Evolutionary conservation across 2,113 vertebrate species (phyloP).

Genomic region (Pleuronectes platessa): DNA sequence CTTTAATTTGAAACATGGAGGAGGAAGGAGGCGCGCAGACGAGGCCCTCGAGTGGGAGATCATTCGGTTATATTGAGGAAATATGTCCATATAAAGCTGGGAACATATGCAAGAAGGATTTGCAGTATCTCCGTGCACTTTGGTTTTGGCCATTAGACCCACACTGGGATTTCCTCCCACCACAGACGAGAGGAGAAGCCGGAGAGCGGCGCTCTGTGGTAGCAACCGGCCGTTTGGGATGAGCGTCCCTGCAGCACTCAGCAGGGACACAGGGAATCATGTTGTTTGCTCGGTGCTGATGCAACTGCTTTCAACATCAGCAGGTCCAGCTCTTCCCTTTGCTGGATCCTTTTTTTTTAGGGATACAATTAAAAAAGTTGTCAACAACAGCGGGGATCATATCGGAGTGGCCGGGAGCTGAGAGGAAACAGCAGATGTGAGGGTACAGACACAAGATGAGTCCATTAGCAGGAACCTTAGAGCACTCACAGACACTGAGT

Average conservation of each 20-base stretch:
- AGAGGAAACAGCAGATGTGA: conserved; percentile 21
- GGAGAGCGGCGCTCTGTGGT: conserved; percentile 25
- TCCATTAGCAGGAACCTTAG: conserved; percentile 27
- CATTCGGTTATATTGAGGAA: conserved; percentile 30
- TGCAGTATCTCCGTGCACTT: conserved; percentile 8
- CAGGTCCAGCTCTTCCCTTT: background rate
- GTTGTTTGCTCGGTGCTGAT: conserved; percentile 58
- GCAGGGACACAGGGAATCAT: conserved; percentile 25
- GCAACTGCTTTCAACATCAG: conserved; percentile 41
- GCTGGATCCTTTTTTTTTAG: too few relatives aligned
- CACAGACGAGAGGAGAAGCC: background rate
- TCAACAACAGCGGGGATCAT: background rate
- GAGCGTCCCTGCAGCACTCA: conserved; percentile 28
- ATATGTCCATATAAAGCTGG: conserved; percentile 22
- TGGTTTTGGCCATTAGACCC: conserved; percentile 15
- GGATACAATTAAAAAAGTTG: conserved; percentile 30
- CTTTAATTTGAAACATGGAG: conserved; percentile 48
- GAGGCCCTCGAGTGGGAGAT: conserved; percentile 29
- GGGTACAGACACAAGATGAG: conserved; percentile 22
- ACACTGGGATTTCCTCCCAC: conserved; percentile 49
- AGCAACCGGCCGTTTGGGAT: conserved; percentile 47
- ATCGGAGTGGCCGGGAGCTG: conserved; percentile 30
- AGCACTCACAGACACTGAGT: background rate
- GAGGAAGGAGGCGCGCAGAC: conserved; percentile 13
- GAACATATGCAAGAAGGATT: conserved; percentile 5